These are phyloP conservation scores for Antheraea yamamai DNA, from an alignment of 2,888 invertebrate genomes.

Conservation along the genomic window DNA sequence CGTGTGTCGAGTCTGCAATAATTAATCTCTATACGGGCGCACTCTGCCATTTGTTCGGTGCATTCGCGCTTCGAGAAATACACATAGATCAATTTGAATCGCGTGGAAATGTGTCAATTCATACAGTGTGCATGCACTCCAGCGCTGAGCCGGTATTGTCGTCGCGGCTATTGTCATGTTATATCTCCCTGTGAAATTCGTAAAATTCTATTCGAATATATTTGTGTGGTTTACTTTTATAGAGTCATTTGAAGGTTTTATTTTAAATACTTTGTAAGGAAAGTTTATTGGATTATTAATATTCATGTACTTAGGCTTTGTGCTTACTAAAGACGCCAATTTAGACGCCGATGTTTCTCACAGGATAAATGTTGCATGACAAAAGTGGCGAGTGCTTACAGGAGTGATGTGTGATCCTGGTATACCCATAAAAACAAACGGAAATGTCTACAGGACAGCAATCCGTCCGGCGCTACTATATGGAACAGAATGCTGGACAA, in stretches of 20 bases:
- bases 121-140: slow-evolving; percentile 25
- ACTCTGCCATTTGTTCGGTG: not conserved
- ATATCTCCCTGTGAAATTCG: slow-evolving; percentile 22
- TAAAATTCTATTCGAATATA: not conserved
- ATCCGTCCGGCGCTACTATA: too few relatives aligned
- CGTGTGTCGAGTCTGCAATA: not conserved
- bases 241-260: not conserved
- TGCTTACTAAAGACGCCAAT: too few relatives aligned
- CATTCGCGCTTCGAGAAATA: slow-evolving; percentile 16
- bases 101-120: slow-evolving; percentile 38
- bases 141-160: slow-evolving; percentile 27
- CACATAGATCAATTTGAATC: slow-evolving; percentile 25
- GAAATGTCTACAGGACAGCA: too few relatives aligned
- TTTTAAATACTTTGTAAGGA: not conserved
- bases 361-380: too few relatives aligned
- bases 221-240: not conserved
- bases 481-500: too few relatives aligned
- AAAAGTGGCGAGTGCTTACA: too few relatives aligned
- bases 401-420: too few relatives aligned
- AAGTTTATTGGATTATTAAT: too few relatives aligned
- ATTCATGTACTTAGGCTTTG: too few relatives aligned
- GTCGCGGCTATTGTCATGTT: slow-evolving; percentile 32
- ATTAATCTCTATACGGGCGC: not conserved
- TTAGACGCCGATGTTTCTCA: too few relatives aligned
- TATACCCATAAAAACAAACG: too few relatives aligned